Evolutionary conservation across 2,113 vertebrate genomes (phyloP), one percentile per base, ranked within the genome.

Genomic region (Sceloporus undulatus): DNA sequence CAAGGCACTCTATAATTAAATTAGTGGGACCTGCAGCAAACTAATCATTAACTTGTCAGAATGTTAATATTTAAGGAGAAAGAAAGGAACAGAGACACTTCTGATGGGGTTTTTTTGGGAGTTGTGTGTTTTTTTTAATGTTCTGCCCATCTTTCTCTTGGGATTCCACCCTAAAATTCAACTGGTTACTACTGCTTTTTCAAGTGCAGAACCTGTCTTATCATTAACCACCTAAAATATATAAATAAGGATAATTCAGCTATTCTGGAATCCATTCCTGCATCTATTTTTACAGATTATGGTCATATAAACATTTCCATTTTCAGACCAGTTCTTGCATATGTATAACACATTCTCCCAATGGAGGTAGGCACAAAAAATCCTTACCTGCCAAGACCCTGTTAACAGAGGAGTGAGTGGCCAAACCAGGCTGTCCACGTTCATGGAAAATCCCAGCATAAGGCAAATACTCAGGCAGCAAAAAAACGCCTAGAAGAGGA

Each of bases 361-460:
- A 79, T 68, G 52, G 48, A 40, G 11, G 71, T 21, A 40, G 13
- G 1, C 90, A 29, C 18, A 62, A 14, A 62, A 62, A 62, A 62
- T 62, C 59, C 90, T 95, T 98, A 99, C 98, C 98, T 96, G 99
- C 99, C 42, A 99, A 97, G 74, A 99, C 98, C 92, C 99, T 97
- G 96, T 99, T 99, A 94, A 99, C 99, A 87, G 99, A 99, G 74
- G 99, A 99, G 96, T 99, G 99, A 70, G 99, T 99, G 84, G 99
- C 99, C 93, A 99, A 96, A 40, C 99, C 99, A 52, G 99, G 98
- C 93, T 99, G 99, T 88, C 99, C 99, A 84, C 99, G 95, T 91
- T 99, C 99, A 23, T 99, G 99, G 96, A 99, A 99, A 97, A 99
- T 99, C 68, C 99, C 99, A 89, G 99, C 98, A 56, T 99, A 99